Evolutionary conservation across 2,888 invertebrate genomes (phyloP), one percentile per base, ranked within the genome.

Genomic region (Zeuzera pyrina): DNA sequence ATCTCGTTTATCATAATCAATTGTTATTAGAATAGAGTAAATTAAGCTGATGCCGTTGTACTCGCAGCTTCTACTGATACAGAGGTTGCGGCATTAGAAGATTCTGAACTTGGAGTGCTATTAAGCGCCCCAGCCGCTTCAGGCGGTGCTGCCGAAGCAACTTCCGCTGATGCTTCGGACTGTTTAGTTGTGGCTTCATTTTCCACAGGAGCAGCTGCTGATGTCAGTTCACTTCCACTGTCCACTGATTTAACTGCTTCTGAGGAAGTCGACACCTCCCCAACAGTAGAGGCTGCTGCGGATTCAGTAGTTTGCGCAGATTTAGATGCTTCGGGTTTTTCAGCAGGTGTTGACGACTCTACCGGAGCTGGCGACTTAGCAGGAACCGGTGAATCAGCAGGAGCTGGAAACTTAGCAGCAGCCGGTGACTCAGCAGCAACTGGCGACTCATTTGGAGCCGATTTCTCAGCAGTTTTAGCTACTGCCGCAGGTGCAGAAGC

Each of bases 401-500:
- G 39, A 3, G 45, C 19, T 24, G 16, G 3, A 15, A 15, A 15
- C n/a, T 15, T 15, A 12, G 12, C 25, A 15, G 28, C 13, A 6
- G 39, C 21, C 14, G 33, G 14, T 10, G 27, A 24, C 14, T 34
- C 36, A 15, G 37, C 8, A 30, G 21, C 30, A 13, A 33, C 33
- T 24, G 45, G 31, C 7, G 42, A 30, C 4, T 32, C 30, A 24
- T 33, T 29, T 19, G 38, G 39, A 3, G 45, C 19, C 22, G 16
- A 3, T 28, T 28, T 28, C n/a, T 15, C 13, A 12, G 12, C 25
- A 15, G 28, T 15, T 28, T 11, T 42, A 24, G 42, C 29, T 13
- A 33, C 37, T 22, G 45, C 25, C 2, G 40, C 45, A 12, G 56
- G 49, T 24, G 42, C 49, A 25, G 66, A 59, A 24, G 44, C 48